These are phyloP conservation scores for Clinocottus analis DNA, from an alignment of 2,113 vertebrate genomes.

Conservation along the genomic window DNA sequence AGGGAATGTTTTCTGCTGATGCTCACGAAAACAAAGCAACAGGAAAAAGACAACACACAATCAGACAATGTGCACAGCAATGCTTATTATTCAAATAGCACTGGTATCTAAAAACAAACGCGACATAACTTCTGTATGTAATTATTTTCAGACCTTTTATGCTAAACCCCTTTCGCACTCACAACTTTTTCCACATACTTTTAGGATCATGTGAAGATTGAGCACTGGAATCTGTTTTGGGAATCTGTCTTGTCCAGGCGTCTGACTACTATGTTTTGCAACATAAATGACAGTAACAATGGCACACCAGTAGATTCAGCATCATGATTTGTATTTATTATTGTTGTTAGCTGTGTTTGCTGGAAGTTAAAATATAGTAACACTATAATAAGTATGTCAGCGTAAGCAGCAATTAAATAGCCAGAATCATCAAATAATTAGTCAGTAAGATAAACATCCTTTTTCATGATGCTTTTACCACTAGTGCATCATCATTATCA, in stretches of 20 bases:
- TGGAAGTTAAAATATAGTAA: not conserved
- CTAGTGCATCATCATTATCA: not conserved
- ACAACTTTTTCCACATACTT: constrained; percentile 27
- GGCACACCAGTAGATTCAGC: not conserved
- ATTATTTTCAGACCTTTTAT: constrained; percentile 38
- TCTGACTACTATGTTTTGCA: constrained; percentile 32
- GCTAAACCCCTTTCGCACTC: constrained; percentile 4
- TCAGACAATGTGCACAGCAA: constrained; percentile 20
- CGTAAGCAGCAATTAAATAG: not conserved
- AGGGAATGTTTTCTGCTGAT: constrained; percentile 61
- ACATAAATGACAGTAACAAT: constrained; percentile 3
- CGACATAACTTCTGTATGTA: not conserved
- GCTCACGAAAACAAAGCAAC: constrained; percentile 53
- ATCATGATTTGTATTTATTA: constrained; percentile 6
- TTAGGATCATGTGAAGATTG: constrained; percentile 30
- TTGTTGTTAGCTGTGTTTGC: not conserved
- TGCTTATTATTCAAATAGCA: constrained; percentile 33
- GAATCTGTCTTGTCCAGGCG: constrained; percentile 27
- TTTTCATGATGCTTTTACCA: not conserved
- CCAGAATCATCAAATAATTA: constrained; percentile 12
- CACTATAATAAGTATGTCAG: constrained; percentile 5
- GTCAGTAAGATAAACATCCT: not conserved
- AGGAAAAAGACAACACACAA: constrained; percentile 38
- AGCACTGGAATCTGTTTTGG: constrained; percentile 12
- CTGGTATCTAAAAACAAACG: not conserved